Conservation (phyloP, 2,113 vertebrate genomes). For the Apteryx owenii region DNA sequence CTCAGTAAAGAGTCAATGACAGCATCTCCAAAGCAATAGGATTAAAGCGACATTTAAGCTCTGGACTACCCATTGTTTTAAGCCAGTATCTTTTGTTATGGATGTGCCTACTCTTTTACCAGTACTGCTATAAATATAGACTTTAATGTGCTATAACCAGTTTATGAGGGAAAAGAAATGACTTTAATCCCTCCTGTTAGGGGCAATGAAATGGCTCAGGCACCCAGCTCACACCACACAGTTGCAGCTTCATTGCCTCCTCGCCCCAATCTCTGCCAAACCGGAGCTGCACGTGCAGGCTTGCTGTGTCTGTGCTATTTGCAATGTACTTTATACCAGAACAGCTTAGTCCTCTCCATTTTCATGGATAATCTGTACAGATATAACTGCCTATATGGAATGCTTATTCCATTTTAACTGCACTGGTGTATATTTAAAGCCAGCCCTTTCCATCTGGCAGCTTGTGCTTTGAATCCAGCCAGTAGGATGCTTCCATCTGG, state of each 20-base stretch:
- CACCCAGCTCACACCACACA: neutral
- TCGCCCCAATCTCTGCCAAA: neutral
- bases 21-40: rapidly evolving
- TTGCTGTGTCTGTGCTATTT: neutral
- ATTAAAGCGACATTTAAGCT: neutral
- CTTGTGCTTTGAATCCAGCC: neutral
- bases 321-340: rapidly evolving
- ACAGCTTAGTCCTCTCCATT: neutral
- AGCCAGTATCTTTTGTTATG: rapidly evolving
- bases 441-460: neutral
- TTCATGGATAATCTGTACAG: neutral
- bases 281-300: neutral
- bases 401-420: neutral
- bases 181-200: neutral
- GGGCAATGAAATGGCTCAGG: neutral
- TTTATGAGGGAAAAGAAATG: neutral
- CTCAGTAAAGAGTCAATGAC: neutral
- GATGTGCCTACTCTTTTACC: neutral
- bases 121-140: neutral
- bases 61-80: neutral
- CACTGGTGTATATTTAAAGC: neutral
- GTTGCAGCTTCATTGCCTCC: neutral
- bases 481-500: neutral
- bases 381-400: neutral
- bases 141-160: neutral